A percentile compares a stretch with the other conserved stretches of the same genome.
These are phyloP conservation scores for Aporophyla nigra DNA, from an alignment of 2,888 invertebrate genomes.

Conservation along the genomic window DNA sequence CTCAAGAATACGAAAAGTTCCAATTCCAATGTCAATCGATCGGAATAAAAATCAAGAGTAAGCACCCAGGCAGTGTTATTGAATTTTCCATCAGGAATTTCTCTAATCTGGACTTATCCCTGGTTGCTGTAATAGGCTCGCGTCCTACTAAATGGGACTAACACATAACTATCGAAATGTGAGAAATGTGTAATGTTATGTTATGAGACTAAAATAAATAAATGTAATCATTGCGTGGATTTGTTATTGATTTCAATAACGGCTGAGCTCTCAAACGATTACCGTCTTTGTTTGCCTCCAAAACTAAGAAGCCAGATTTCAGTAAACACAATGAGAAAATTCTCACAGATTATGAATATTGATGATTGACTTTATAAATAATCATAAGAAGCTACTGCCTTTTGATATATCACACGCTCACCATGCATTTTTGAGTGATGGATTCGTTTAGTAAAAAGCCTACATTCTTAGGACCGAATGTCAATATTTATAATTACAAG, in stretches of 20 bases:
- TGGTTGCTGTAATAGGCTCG: too few species aligned
- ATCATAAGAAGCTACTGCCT: conserved; percentile 61
- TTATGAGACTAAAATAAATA: background rate
- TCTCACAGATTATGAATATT: conserved; percentile 69
- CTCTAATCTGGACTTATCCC: too few species aligned
- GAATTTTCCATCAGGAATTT: too few species aligned
- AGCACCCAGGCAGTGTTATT: too few species aligned
- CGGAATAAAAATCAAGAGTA: too few species aligned
- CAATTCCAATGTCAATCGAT: too few species aligned
- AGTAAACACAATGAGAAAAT: conserved; percentile 39
- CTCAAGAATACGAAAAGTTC: too few species aligned
- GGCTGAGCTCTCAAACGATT: too few species aligned
- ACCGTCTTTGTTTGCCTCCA: conserved; percentile 21
- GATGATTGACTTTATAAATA: conserved; percentile 57
- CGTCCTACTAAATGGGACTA: too few species aligned
- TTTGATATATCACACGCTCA: conserved; percentile 45
- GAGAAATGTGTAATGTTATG: too few species aligned
- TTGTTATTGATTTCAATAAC: background rate
- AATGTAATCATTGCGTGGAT: background rate
- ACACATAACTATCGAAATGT: too few species aligned
- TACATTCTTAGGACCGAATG: background rate
- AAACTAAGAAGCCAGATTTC: conserved; percentile 40
- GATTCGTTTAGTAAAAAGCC: background rate
- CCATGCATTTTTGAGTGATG: conserved; percentile 41
- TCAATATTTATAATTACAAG: background rate